phyloP scores from a whole-genome alignment of 1,140 invertebrate genomes.

The Philopotamus ludificatus region DNA sequence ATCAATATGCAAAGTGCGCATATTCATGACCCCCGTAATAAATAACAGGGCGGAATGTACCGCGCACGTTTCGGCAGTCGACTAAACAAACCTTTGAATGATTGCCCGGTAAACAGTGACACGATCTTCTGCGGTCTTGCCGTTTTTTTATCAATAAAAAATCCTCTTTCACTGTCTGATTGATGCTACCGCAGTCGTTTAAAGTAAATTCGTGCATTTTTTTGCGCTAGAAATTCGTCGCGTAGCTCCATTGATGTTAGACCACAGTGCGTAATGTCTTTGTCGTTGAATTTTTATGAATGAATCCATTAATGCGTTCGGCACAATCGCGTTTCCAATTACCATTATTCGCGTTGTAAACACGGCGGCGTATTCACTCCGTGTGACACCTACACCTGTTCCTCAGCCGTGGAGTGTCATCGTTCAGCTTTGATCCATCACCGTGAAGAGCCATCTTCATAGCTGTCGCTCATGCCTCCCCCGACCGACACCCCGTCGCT shows the following conservation, averaged over 20 bases:
- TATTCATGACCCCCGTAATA: neutral
- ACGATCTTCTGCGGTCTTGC: too few relatives aligned
- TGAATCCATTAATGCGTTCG: neutral
- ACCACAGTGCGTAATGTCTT: too few relatives aligned
- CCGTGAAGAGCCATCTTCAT: slow-evolving; percentile 24
- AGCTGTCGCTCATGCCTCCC: neutral
- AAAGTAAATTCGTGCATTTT: too few relatives aligned
- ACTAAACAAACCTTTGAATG: neutral
- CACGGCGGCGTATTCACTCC: slow-evolving; percentile 6
- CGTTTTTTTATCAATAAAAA: too few relatives aligned
- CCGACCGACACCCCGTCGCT: neutral
- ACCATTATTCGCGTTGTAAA: slow-evolving; percentile 17
- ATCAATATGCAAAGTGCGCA: neutral
- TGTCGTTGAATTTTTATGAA: too few relatives aligned
- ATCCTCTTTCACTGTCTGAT: too few relatives aligned
- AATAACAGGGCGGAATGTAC: neutral
- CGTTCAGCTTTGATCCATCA: slow-evolving; percentile 20
- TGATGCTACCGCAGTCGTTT: too few relatives aligned
- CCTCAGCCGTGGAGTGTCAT: slow-evolving; percentile 19
- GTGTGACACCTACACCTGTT: slow-evolving; percentile 27
- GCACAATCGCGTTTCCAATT: slow-evolving; percentile 3
- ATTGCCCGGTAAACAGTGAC: neutral
- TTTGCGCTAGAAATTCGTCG: too few relatives aligned
- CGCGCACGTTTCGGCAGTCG: neutral
- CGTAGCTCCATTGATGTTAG: too few relatives aligned